These are phyloP conservation scores for Python bivittatus DNA, from an alignment of 2,113 vertebrate species.

Conservation along the genomic window DNA sequence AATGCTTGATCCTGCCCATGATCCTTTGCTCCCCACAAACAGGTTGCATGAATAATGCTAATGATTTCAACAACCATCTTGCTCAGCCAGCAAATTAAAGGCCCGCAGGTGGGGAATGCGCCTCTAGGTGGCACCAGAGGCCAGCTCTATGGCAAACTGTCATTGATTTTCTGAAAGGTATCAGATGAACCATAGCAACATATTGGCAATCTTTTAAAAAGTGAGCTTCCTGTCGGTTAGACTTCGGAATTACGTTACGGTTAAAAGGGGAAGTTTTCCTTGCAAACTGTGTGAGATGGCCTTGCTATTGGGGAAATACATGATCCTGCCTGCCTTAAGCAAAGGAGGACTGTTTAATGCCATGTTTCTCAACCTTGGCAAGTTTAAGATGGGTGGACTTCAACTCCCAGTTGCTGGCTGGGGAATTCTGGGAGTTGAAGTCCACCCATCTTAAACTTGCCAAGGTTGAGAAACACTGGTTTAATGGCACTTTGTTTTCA, in stretches of 20 bases:
- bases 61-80: no score
- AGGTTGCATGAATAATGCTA: not conserved
- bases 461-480: no score
- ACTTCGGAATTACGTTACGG: not conserved
- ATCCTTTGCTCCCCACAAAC: not conserved
- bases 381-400: no score
- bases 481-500: no score
- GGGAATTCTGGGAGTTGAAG: no score
- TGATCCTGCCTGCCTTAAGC: not conserved
- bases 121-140: not conserved
- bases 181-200: not conserved
- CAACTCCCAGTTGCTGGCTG: no score
- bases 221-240: not conserved
- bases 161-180: not conserved
- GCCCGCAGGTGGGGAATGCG: fast-evolving
- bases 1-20: not conserved
- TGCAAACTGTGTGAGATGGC: not conserved
- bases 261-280: not conserved
- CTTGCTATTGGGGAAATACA: not conserved
- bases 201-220: not conserved
- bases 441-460: no score
- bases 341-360: not conserved
- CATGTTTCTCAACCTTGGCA: no score
- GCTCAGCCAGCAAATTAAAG: not conserved
- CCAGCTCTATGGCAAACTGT: not conserved